Evolutionary conservation across 1,140 invertebrate genomes (phyloP), one percentile per base, ranked within the genome.

Genomic region (Diprion similis): DNA sequence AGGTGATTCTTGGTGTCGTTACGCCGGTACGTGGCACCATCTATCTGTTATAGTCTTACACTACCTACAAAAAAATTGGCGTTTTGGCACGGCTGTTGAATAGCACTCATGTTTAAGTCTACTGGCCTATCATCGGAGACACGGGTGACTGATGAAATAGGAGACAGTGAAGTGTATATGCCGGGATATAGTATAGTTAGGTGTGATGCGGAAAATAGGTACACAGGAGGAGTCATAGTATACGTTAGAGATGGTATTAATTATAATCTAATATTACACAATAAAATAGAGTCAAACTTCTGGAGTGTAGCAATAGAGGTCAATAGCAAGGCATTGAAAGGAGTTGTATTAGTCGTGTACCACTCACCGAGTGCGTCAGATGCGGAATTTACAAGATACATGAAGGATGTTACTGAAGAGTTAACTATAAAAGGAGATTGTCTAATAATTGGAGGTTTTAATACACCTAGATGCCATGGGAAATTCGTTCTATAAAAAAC

Each of bases 401-500:
- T 75, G 10, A 17, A 17, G 0, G 45, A 72, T 7, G 71, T 67
- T 66, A 68, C 71, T 51, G 64, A 77, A 19, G 65, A 74, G 67
- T 37, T 73, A 19, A 46, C 72, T 13, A 77, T 18, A 71, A 73
- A 66, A 47, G 71, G 45, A 59, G 46, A 75, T 48, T 45, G 72
- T 37, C 73, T 78, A 48, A 18, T 76, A 67, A 19, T 78, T 10
- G 75, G 75, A 9, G 73, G 72, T 47, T 72, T 71, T 69, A 71
- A 75, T 72, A 46, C n/a, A n/a, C n/a, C n/a, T 71, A 17, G 70
- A 71, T 13, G 46, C 71, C 24, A 46, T 8, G n/a, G 71, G 69
- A 66, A 65, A 72, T 46, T 68, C 48, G n/a, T 72, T 73, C 13
- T 77, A 77, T 71, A 51, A 69, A 68, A 73, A 24, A 45, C 75